A percentile compares a stretch with the other conserved stretches of the same genome.
Conservation (phyloP, 2,888 invertebrate species). For the Steinernema hermaphroditum region DNA sequence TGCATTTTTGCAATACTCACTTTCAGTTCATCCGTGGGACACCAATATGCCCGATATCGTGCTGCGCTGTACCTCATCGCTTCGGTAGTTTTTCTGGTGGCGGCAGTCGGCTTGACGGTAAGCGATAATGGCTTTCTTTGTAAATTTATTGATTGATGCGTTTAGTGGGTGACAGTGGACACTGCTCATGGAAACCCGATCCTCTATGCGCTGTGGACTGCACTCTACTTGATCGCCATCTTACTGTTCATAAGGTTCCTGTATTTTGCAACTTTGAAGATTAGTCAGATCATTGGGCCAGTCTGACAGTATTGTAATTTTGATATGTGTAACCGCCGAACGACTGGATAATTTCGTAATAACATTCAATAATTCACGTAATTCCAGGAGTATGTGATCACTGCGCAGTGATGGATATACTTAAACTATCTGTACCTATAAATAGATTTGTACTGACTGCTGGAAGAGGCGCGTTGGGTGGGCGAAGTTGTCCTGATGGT, state of each 20-base stretch:
- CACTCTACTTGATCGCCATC: slow-evolving; percentile 25
- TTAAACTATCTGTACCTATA: slow-evolving; percentile 22
- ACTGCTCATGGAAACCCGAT: slow-evolving; percentile 4
- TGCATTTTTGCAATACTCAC: no score
- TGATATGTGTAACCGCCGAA: neutral
- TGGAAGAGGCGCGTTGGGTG: no score
- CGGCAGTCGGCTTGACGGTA: slow-evolving; percentile 3
- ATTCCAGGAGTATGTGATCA: slow-evolving; percentile 16
- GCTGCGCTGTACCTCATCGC: slow-evolving; percentile 71
- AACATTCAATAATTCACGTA: neutral
- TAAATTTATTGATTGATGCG: neutral
- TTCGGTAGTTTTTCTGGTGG: slow-evolving; percentile 30
- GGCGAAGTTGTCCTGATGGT: no score
- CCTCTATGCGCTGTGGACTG: slow-evolving; percentile 11
- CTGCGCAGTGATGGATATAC: neutral
- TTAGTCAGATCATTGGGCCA: slow-evolving; percentile 46
- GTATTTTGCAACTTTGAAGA: slow-evolving; percentile 42
- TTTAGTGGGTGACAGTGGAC: slow-evolving; percentile 3
- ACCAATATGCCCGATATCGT: slow-evolving; percentile 81
- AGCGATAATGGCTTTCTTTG: neutral
- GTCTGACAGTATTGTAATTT: slow-evolving; percentile 34
- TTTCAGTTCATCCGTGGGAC: slow-evolving; percentile 85
- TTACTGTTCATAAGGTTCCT: slow-evolving; percentile 34
- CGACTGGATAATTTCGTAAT: slow-evolving; percentile 1
- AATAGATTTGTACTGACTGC: slow-evolving; percentile 4